Percentiles rank a stretch among this genome's conserved stretches.
These are phyloP conservation scores for Carassius auratus DNA, from an alignment of 2,113 vertebrate genomes.

Conservation along the genomic window DNA sequence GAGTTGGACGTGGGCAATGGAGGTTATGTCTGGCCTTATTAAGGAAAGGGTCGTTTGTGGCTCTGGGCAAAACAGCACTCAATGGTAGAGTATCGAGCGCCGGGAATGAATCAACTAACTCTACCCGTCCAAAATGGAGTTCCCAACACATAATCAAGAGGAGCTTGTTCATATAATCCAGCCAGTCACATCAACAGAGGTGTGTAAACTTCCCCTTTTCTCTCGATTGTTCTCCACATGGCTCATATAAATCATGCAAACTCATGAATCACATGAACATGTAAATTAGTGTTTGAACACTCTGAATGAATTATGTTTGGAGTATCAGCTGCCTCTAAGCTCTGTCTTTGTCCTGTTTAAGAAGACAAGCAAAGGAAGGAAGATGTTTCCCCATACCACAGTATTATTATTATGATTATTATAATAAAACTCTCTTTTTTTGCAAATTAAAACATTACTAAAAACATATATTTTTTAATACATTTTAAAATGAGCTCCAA, in stretches of 20 bases:
- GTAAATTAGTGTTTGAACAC: not conserved
- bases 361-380: not conserved
- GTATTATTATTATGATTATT: not conserved
- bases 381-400: not conserved
- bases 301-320: not conserved
- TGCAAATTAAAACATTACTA: too few species aligned
- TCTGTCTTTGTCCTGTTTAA: not conserved
- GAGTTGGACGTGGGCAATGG: constrained; percentile 23
- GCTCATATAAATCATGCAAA: constrained; percentile 1
- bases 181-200: not conserved
- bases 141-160: not conserved
- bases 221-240: not conserved
- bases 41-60: constrained; percentile 7
- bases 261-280: not conserved
- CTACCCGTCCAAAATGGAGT: not conserved
- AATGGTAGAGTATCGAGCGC: not conserved
- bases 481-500: too few species aligned
- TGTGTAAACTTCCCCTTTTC: not conserved
- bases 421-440: too few species aligned
- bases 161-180: not conserved
- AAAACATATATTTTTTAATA: too few species aligned
- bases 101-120: not conserved
- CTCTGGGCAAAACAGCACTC: constrained; percentile 1
- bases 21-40: constrained; percentile 21
- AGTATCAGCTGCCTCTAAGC: not conserved